Evolutionary conservation across 1,140 invertebrate genomes (phyloP).

Genomic region (Drosophila willistoni): DNA sequence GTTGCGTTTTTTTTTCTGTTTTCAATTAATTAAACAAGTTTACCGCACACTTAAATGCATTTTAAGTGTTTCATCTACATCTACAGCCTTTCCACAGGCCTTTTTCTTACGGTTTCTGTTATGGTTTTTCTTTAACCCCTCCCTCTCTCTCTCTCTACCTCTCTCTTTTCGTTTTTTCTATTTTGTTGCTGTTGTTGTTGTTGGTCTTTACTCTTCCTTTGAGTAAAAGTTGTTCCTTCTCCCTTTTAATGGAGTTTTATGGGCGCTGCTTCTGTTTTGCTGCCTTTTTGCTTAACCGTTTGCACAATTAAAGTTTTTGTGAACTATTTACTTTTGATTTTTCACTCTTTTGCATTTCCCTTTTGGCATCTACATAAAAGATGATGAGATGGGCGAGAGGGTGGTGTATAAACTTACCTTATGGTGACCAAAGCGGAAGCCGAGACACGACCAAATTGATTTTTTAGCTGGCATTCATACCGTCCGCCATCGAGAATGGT

Average conservation of each 20-base stretch:
- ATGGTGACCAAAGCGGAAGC: conserved; percentile 89
- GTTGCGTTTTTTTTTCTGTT: conserved; percentile 32
- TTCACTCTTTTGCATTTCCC: conserved; percentile 2
- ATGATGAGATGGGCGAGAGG: neutral
- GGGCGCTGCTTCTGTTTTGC: conserved; percentile 10
- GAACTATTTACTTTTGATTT: conserved; percentile 51
- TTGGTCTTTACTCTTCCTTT: conserved; percentile 41
- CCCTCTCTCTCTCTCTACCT: neutral
- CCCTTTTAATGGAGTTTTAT: conserved; percentile 60
- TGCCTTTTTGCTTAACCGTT: conserved; percentile 13
- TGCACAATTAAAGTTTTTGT: conserved; percentile 57
- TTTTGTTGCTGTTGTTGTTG: neutral
- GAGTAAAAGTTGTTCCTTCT: conserved; percentile 58
- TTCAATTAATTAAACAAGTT: conserved; percentile 79
- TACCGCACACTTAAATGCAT: conserved; percentile 62
- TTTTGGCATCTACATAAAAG: neutral
- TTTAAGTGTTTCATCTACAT: conserved; percentile 58
- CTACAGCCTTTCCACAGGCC: conserved; percentile 31
- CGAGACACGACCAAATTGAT: conserved; percentile 90
- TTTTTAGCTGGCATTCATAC: conserved; percentile 94
- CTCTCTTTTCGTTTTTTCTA: neutral
- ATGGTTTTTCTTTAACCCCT: neutral
- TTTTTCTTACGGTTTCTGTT: conserved; percentile 42
- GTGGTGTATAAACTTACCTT: conserved; percentile 77
- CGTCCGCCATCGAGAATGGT: conserved; percentile 89